A percentile compares a stretch with the other conserved stretches of the same genome.
phyloP scores from a whole-genome alignment of 2,888 invertebrate genomes.

The Allolobophora icterica region DNA sequence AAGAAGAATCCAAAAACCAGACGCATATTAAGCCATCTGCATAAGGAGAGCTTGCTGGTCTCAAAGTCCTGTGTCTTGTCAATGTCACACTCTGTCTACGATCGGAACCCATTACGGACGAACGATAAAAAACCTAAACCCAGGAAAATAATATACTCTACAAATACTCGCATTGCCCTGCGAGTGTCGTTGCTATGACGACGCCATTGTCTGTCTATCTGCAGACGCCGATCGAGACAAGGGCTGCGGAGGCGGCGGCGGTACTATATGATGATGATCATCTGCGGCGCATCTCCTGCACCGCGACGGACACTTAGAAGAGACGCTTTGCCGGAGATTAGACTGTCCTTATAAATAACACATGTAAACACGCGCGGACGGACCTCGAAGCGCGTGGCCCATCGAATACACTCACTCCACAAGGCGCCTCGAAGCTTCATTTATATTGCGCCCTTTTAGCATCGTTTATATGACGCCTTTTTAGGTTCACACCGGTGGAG shows the following conservation, averaged over 20 bases:
- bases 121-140: background rate
- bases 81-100: background rate
- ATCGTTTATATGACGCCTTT: background rate
- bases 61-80: background rate
- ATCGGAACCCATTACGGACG: background rate
- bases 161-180: slow-evolving; percentile 9
- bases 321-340: background rate
- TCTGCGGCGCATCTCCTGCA: too few relatives aligned
- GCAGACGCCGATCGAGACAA: background rate
- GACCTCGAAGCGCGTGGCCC: background rate
- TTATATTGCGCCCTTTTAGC: background rate
- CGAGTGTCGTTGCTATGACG: background rate
- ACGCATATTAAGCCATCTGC: background rate
- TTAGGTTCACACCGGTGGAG: background rate
- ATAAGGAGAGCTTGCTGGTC: too few relatives aligned
- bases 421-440: background rate
- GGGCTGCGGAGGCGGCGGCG: background rate
- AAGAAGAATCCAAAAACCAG: background rate
- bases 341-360: slow-evolving; percentile 17
- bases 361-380: background rate
- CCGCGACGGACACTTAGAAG: too few relatives aligned
- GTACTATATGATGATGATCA: too few relatives aligned
- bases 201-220: slow-evolving; percentile 1
- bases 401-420: background rate
- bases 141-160: background rate